Conservation (phyloP, 2,888 invertebrate species). For the Parthenolecanium corni region DNA sequence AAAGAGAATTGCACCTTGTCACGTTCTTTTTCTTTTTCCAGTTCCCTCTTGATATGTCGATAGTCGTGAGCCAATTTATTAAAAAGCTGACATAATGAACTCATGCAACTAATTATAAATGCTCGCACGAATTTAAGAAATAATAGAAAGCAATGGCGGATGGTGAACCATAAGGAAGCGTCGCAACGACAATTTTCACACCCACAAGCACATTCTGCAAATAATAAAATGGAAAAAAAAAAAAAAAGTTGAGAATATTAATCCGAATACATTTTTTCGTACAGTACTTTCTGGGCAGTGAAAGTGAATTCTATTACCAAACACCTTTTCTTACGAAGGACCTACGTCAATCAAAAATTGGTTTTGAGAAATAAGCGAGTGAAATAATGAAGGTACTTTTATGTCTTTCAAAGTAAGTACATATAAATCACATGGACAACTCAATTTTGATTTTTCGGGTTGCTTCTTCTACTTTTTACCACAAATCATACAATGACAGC, state of each 20-base stretch:
- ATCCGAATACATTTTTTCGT: too few species aligned
- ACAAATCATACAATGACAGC: too few species aligned
- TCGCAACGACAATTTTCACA: conserved; percentile 1
- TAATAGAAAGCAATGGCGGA: neutral
- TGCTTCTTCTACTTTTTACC: too few species aligned
- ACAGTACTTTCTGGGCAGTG: too few species aligned
- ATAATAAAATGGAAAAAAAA: neutral
- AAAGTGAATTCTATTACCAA: too few species aligned
- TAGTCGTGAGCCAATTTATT: conserved; percentile 87
- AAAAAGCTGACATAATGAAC: conserved; percentile 67
- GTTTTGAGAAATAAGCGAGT: too few species aligned
- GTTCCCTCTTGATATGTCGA: conserved; percentile 79
- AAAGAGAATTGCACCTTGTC: conserved; percentile 1
- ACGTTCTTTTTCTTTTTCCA: conserved; percentile 64
- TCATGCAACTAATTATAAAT: conserved; percentile 63
- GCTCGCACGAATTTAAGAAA: conserved; percentile 41
- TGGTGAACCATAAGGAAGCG: neutral
- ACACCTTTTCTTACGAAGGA: too few species aligned
- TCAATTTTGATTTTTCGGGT: too few species aligned
- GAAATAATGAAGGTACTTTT: too few species aligned
- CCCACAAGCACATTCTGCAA: neutral
- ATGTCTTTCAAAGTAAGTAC: too few species aligned
- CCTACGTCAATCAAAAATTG: too few species aligned
- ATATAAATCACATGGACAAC: too few species aligned
- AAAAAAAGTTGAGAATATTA: neutral